Evolutionary conservation across 2,888 invertebrate genomes (phyloP), one percentile per base, ranked within the genome.

Genomic region (Pristionchus exspectatus): DNA sequence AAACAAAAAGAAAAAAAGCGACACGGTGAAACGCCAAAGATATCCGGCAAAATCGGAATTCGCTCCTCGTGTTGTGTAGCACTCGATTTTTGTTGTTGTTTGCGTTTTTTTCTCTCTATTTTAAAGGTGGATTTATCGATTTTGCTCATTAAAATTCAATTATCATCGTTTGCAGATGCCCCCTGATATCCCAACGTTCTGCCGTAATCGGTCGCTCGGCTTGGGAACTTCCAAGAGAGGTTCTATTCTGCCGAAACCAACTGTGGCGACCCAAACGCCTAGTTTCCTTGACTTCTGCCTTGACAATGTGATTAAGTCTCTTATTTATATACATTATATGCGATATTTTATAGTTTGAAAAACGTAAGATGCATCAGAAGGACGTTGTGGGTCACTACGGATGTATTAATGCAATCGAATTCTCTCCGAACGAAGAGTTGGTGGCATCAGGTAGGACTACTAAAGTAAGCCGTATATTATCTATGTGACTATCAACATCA

Each of bases 401-500:
- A 77, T 91, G 91, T 54, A 89, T 91, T 2, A 91, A 91, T 69
- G 87, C 90, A 24, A n/a, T 91, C 27, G 90, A 91, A 54, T 91
- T 91, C 44, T 81, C 69, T 72, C 87, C 50, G 10, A 59, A 83
- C 27, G 90, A 90, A 50, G 33, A 72, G n/a, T 69, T 91, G 44
- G 59, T 90, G 18, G 90, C 85, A 21, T 91, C 90, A 27, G 90
- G 90, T 90, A 87, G 56, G 27, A 14, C 44, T 21, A 21, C 83
- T 30, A 4, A 2, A 33, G 27, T 84, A 9, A 18, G 16, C 9
- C 16, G 5, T 16, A 72, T 50, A 72, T 72, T 5, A n/a, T 27
- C n/a, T 27, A 16, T 30, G 4, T 72, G n/a, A 72, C 16, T 72
- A 3, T 24, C 14, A 30, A 72, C 27, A 27, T 72, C 94, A 98